Base-by-base conservation (phyloP, 2,113 vertebrate species). In the Apaloderma vittatum region DNA sequence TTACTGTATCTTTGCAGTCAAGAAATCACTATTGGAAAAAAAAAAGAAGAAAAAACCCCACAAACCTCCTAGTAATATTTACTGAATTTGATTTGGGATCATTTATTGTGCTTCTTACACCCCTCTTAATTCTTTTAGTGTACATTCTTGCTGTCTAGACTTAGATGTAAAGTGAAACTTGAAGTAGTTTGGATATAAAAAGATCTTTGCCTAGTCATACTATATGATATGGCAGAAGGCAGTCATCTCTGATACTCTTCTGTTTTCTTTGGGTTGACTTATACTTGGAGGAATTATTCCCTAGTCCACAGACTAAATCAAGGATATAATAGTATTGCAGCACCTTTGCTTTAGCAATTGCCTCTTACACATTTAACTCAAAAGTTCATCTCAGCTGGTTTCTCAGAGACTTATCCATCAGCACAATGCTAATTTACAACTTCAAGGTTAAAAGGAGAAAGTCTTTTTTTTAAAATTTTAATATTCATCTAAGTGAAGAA, bases 371-470 rank as follows among this genome's bases (percentile, higher is more conserved):
- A 4, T 82, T 75, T 36, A 61, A 43, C n/a, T 23, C 32, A 18
- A 57, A 80, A 62, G 22, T 66, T 92, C 37, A 22, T 62, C 43
- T 58, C 46, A 45, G 4, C 24, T 24, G 9, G 5, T 72, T 75
- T 68, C 58, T 62, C 45, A n/a, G 46, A 79, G 48, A 26, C 27
- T 86, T 76, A 43, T 70, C 62, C 2, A 5, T 63, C 32, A 34
- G 36, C 36, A 88, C 49, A 62, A 11, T 8, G 26, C 29, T 90
- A 82, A 88, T 9, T 3, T 17, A 32, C 68, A 72, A 62, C 7
- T 75, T 66, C 93, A 97, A 97, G 92, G 90, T 96, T 95, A 95
- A 91, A 88, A 94, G 78, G 74, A 97, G 62, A 40, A 97, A 95
- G 62, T 76, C 32, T 88, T 67, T 78, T 85, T n/a, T 46, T 93